Percentiles rank a stretch among this genome's conserved stretches.
Conservation (phyloP, 2,113 vertebrate species). For the Myxocyprinus asiaticus region DNA sequence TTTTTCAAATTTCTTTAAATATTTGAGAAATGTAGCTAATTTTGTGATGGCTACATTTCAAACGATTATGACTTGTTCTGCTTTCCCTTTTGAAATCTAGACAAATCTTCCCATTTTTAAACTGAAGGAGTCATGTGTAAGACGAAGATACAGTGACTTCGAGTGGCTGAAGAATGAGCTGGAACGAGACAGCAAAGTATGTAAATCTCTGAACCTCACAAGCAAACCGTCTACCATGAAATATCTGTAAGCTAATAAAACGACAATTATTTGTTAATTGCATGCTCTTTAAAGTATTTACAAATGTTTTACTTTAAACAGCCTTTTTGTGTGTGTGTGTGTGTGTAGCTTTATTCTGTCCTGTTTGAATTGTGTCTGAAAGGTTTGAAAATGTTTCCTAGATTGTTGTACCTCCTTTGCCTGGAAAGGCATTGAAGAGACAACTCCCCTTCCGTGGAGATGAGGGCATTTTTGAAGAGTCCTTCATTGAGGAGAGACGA, state of each 20-base stretch:
- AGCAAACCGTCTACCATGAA: too few species aligned
- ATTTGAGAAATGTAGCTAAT: too few species aligned
- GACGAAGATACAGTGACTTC: slow-evolving; percentile 97
- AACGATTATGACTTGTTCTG: slow-evolving; percentile 7
- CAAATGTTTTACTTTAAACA: too few species aligned
- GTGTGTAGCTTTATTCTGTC: too few species aligned
- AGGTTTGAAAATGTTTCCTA: slow-evolving; percentile 56
- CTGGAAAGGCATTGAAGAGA: slow-evolving; percentile 96
- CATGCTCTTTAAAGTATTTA: too few species aligned
- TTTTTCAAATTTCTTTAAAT: too few species aligned
- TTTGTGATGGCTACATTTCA: not conserved
- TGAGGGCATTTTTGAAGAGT: slow-evolving; percentile 96
- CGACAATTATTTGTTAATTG: too few species aligned
- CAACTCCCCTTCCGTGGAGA: slow-evolving; percentile 95
- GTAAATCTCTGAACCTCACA: not conserved
- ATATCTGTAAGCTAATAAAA: too few species aligned
- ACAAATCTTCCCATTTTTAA: slow-evolving; percentile 99
- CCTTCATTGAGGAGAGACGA: slow-evolving; percentile 96
- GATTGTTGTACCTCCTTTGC: slow-evolving; percentile 97
- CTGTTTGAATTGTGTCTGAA: too few species aligned
- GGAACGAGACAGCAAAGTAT: slow-evolving; percentile 98
- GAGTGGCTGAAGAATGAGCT: slow-evolving; percentile 99
- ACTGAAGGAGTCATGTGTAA: slow-evolving; percentile 93
- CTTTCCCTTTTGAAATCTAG: slow-evolving; percentile 66
- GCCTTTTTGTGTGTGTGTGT: too few species aligned